phyloP scores from a whole-genome alignment of 1,140 invertebrate species.

The Chironomus striatipennis region DNA sequence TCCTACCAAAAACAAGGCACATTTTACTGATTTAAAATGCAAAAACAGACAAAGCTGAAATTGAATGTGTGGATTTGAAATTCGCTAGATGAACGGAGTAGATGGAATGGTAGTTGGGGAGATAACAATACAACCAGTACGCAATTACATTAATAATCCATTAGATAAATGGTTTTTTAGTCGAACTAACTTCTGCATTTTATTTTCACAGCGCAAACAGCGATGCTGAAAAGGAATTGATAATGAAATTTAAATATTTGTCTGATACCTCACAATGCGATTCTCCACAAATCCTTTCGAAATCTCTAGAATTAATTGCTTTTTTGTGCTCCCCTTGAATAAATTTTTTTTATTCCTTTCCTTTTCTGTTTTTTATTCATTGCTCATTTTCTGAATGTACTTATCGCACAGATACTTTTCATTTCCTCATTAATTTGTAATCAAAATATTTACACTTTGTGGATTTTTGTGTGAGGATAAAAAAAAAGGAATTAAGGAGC shows the following conservation, averaged over 20 bases:
- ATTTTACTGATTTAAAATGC: neutral
- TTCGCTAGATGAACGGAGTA: neutral
- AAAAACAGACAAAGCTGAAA: neutral
- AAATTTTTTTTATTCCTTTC: neutral
- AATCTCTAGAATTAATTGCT: neutral
- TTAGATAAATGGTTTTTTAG: slow-evolving; percentile 16
- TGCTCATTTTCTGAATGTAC: neutral
- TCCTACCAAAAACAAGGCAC: neutral
- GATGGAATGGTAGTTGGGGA: neutral
- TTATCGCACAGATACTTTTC: neutral
- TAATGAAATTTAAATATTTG: too few species aligned
- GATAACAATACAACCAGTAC: neutral
- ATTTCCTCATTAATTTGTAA: slow-evolving; percentile 19
- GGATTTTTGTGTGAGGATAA: neutral
- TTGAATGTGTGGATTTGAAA: neutral
- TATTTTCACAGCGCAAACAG: too few species aligned
- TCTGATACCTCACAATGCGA: too few species aligned
- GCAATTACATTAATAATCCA: slow-evolving; percentile 22
- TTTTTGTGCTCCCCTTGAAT: neutral
- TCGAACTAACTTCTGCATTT: too few species aligned
- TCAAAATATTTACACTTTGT: slow-evolving; percentile 13
- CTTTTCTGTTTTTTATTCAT: neutral
- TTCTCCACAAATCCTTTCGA: neutral
- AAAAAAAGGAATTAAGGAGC: neutral
- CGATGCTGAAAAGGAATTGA: too few species aligned